Percentiles rank a stretch among this genome's conserved stretches.
Evolutionary conservation across 2,113 vertebrate species (phyloP).

Genomic region (Pionites leucogaster): DNA sequence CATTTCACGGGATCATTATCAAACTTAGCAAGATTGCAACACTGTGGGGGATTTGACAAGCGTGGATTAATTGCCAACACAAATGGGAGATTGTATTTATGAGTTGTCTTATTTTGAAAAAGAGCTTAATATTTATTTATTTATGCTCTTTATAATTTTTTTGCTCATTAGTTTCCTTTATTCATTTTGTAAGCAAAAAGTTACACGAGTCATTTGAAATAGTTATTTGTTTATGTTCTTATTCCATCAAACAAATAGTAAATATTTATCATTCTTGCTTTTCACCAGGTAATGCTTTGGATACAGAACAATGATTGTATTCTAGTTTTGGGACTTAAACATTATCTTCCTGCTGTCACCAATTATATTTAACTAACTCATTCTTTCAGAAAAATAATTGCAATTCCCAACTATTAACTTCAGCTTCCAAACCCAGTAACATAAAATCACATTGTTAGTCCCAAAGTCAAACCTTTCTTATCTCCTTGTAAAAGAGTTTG

Average conservation of each 20-base stretch:
- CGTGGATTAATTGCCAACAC: not conserved
- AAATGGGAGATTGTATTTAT: not conserved
- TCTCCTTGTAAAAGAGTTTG: not conserved
- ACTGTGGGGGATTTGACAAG: not conserved
- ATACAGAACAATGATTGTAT: conserved; percentile 8
- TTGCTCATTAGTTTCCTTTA: not conserved
- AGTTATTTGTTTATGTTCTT: not conserved
- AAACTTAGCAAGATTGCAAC: not conserved
- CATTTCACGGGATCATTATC: not conserved
- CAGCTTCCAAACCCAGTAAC: not conserved
- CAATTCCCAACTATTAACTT: not conserved
- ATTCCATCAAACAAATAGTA: conserved; percentile 2
- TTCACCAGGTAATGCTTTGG: conserved; percentile 17
- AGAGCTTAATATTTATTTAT: not conserved
- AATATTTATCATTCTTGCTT: conserved; percentile 32
- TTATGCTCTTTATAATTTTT: not conserved
- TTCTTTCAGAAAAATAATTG: conserved; percentile 26
- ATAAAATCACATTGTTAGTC: not conserved
- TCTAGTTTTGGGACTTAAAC: not conserved
- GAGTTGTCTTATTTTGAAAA: not conserved
- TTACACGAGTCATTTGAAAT: not conserved
- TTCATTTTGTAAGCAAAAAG: not conserved
- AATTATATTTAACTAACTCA: not conserved
- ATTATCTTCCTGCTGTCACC: not conserved
- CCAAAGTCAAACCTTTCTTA: not conserved